A percentile compares a stretch with the other conserved stretches of the same genome.
phyloP scores from a whole-genome alignment of 1,140 invertebrate species.

The Gryllus bimaculatus region DNA sequence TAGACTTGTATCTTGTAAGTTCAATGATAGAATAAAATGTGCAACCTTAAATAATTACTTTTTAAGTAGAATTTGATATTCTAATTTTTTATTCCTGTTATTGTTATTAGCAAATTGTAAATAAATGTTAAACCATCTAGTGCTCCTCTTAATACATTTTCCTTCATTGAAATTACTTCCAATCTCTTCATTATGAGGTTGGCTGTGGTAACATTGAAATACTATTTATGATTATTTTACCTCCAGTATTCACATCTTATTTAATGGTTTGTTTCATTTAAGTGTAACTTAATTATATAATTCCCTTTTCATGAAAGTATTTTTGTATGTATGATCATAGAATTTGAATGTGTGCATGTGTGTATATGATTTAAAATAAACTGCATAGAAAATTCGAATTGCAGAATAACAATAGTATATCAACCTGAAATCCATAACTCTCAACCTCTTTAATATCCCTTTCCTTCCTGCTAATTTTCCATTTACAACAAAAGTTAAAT shows the following conservation, averaged over 20 bases:
- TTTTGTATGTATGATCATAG: conserved; percentile 1
- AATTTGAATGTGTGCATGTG: conserved; percentile 8
- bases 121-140: not conserved
- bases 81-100: conserved; percentile 1
- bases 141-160: conserved; percentile 1
- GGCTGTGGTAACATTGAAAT: conserved; percentile 1
- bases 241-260: conserved; percentile 18
- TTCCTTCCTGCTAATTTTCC: too few species aligned
- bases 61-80: conserved; percentile 1
- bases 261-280: conserved; percentile 16
- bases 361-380: conserved; percentile 6
- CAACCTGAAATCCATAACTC: too few species aligned
- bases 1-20: not conserved
- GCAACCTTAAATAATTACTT: not conserved
- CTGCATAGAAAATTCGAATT: not conserved
- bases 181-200: not conserved
- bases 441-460: too few species aligned
- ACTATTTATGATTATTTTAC: conserved; percentile 16
- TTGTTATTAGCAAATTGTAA: conserved; percentile 1
- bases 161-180: not conserved
- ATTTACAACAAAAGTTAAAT: too few species aligned
- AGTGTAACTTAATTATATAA: conserved; percentile 13
- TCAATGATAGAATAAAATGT: not conserved
- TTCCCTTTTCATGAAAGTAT: conserved; percentile 9
- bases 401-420: too few species aligned